phyloP scores from a whole-genome alignment of 2,113 vertebrate genomes.

The Myxocyprinus asiaticus region DNA sequence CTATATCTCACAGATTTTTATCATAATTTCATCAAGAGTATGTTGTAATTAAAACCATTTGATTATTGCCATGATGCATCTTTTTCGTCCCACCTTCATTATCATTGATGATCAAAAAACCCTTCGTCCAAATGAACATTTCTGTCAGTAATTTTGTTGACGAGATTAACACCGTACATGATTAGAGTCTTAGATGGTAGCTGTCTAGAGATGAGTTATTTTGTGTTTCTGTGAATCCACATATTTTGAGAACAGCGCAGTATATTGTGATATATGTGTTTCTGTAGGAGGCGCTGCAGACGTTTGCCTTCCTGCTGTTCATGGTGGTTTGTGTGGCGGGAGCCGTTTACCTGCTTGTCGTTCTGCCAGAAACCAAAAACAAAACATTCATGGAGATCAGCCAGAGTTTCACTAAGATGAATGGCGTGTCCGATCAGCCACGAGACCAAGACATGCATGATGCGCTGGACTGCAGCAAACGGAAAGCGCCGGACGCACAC shows the following conservation, averaged over 20 bases:
- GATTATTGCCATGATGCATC: no score
- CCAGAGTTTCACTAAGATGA: slow-evolving; percentile 86
- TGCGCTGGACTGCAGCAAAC: slow-evolving; percentile 57
- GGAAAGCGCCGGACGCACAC: background rate
- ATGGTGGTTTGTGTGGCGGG: slow-evolving; percentile 78
- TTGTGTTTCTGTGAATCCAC: background rate
- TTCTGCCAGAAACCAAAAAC: slow-evolving; percentile 96
- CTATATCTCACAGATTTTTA: no score
- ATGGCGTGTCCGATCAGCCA: slow-evolving; percentile 67
- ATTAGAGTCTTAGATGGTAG: no score
- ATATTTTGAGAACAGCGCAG: background rate
- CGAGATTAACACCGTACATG: no score
- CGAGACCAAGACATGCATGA: slow-evolving; percentile 73
- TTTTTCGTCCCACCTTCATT: no score
- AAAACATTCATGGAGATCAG: slow-evolving; percentile 90
- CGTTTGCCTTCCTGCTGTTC: slow-evolving; percentile 90
- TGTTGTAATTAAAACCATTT: no score
- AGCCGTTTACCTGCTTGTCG: slow-evolving; percentile 79
- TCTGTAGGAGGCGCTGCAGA: slow-evolving; percentile 78
- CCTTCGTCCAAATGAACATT: no score
- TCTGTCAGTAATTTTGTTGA: no score
- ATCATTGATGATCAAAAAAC: no score
- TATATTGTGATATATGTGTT: background rate
- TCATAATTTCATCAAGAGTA: no score
- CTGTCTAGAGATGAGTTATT: no score